These are phyloP conservation scores for Eupeodes luniger DNA, from an alignment of 2,888 invertebrate species.

Conservation along the genomic window DNA sequence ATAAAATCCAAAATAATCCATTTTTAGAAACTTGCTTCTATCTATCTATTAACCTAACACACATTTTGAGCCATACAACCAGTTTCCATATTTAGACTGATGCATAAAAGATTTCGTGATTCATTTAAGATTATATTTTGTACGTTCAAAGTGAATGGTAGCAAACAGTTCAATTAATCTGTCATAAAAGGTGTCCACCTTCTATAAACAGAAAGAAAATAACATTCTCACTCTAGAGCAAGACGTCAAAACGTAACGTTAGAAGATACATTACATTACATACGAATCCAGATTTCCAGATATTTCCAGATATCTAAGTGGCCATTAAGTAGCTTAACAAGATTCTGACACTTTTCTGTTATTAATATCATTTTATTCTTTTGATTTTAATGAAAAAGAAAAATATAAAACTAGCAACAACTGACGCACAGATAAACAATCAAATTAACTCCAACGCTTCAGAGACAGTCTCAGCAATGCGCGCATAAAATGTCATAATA, in stretches of 20 bases:
- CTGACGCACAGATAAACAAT: slow-evolving; percentile 26
- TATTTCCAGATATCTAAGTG: slow-evolving; percentile 52
- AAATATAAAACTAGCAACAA: neutral
- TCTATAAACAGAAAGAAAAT: slow-evolving; percentile 43
- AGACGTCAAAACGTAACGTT: slow-evolving; percentile 41
- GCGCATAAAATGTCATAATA: slow-evolving; percentile 45
- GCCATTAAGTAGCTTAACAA: slow-evolving; percentile 53
- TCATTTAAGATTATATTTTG: neutral
- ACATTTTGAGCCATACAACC: slow-evolving; percentile 21
- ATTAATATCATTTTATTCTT: slow-evolving; percentile 28
- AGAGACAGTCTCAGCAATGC: neutral
- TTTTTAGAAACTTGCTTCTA: slow-evolving; percentile 48
- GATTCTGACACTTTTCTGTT: slow-evolving; percentile 40
- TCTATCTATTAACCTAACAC: slow-evolving; percentile 12
- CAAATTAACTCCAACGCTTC: slow-evolving; percentile 41
- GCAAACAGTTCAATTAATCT: slow-evolving; percentile 66
- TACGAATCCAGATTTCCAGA: slow-evolving; percentile 40
- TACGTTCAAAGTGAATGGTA: slow-evolving; percentile 59
- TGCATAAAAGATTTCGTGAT: slow-evolving; percentile 54
- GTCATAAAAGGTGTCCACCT: slow-evolving; percentile 63
- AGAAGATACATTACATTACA: slow-evolving; percentile 56
- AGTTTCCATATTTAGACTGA: slow-evolving; percentile 59
- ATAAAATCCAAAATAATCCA: slow-evolving; percentile 33
- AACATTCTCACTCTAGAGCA: slow-evolving; percentile 46
- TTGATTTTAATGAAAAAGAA: neutral